Percentiles rank a stretch among this genome's conserved stretches.
phyloP scores from a whole-genome alignment of 2,113 vertebrate species.

The Colossoma macropomum region DNA sequence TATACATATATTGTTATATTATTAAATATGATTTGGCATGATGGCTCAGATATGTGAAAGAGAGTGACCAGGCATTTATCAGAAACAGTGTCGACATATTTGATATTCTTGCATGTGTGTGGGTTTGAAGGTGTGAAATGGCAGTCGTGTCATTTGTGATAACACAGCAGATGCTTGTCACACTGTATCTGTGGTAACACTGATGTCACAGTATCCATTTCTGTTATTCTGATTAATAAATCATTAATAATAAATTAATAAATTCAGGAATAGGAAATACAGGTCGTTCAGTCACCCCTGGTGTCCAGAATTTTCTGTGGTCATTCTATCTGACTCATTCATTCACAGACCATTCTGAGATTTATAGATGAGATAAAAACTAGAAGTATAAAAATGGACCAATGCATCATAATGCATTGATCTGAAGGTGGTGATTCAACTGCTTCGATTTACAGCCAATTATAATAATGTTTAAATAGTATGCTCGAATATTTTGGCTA shows the following conservation, averaged over 20 bases:
- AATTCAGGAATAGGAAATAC: not conserved
- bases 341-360: not conserved
- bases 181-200: slow-evolving; percentile 31
- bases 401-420: not conserved
- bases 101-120: not conserved
- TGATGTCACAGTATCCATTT: slow-evolving; percentile 19
- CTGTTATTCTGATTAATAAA: slow-evolving; percentile 20
- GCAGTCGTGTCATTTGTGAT: slow-evolving; percentile 8
- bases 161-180: slow-evolving; percentile 34
- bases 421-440: too few relatives aligned
- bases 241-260: too few relatives aligned
- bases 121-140: slow-evolving; percentile 23
- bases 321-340: not conserved
- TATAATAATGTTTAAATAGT: too few relatives aligned
- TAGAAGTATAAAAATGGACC: too few relatives aligned
- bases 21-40: slow-evolving; percentile 1
- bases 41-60: not conserved
- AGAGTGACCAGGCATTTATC: too few relatives aligned
- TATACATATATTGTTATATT: too few relatives aligned
- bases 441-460: too few relatives aligned
- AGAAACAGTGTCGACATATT: too few relatives aligned
- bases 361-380: not conserved
- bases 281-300: not conserved
- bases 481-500: too few relatives aligned
- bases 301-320: not conserved